Conservation (phyloP, 2,888 invertebrate genomes). For the Caenorhabditis uteleia region DNA sequence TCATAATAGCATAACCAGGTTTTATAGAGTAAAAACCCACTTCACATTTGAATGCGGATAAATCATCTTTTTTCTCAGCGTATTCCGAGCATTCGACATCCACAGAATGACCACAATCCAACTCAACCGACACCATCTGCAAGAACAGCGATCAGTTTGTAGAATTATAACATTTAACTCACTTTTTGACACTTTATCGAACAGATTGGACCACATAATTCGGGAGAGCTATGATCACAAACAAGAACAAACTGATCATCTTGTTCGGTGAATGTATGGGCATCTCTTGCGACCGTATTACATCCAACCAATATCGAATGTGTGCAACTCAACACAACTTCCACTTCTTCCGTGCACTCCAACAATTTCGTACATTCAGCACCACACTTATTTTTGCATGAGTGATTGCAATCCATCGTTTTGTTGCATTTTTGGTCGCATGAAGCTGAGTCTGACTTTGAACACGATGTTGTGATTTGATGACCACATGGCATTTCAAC, state of each 20-base stretch:
- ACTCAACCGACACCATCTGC: background rate
- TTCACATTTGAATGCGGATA: background rate
- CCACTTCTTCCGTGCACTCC: background rate
- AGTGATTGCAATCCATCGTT: slow-evolving; percentile 74
- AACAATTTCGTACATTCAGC: slow-evolving; percentile 73
- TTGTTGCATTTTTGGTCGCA: slow-evolving; percentile 60
- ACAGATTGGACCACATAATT: slow-evolving; percentile 15
- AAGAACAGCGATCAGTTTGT: background rate
- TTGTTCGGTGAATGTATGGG: too few species aligned
- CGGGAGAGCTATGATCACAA: slow-evolving; percentile 15
- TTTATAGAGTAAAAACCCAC: too few species aligned
- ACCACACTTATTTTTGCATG: slow-evolving; percentile 80
- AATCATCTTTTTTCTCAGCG: background rate
- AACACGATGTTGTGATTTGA: slow-evolving; percentile 35
- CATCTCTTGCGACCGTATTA: too few species aligned
- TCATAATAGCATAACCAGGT: slow-evolving; percentile 2
- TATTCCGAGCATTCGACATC: background rate
- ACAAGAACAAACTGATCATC: too few species aligned
- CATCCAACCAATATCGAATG: too few species aligned
- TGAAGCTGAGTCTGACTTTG: slow-evolving; percentile 36
- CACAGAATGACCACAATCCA: slow-evolving; percentile 5
- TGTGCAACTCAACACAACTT: too few species aligned
- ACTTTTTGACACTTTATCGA: slow-evolving; percentile 12
- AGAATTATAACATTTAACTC: background rate
- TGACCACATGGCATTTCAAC: slow-evolving; percentile 60